Evolutionary conservation across 2,113 vertebrate species (phyloP).

Genomic region (Saguinus midas): DNA sequence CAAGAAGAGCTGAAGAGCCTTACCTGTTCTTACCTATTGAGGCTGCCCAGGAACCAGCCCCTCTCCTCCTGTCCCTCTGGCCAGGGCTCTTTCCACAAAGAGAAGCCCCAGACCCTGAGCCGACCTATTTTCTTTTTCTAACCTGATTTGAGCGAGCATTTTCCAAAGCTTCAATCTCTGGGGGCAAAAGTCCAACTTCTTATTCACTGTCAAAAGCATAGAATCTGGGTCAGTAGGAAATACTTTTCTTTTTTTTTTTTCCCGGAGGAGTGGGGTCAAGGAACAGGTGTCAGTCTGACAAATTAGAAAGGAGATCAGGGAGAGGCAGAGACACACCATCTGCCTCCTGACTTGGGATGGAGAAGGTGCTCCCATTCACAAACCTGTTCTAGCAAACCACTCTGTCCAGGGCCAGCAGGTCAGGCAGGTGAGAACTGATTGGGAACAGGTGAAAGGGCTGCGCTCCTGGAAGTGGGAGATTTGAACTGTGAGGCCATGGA

Average conservation of each 20-base stretch:
- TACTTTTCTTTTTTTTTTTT: not conserved
- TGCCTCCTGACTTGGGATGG: not conserved
- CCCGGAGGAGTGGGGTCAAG: not conserved
- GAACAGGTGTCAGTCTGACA: not conserved
- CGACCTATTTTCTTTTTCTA: not conserved
- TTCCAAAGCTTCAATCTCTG: constrained; percentile 34
- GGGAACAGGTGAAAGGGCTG: not conserved
- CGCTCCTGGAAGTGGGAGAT: not conserved
- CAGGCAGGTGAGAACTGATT: not conserved
- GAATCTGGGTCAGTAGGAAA: constrained; percentile 65
- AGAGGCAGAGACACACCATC: not conserved
- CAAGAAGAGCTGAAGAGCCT: not conserved
- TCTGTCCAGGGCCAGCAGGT: not conserved
- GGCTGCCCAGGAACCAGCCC: not conserved
- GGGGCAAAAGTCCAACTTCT: constrained; percentile 25
- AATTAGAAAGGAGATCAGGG: constrained; percentile 14
- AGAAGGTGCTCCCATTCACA: not conserved
- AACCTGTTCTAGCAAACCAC: not conserved
- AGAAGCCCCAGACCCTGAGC: not conserved
- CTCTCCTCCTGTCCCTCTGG: not conserved
- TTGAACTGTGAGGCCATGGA: not conserved
- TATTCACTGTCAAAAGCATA: constrained; percentile 7
- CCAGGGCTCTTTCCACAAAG: not conserved
- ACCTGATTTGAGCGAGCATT: not conserved
- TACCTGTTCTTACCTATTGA: not conserved